Conservation (phyloP, 2,888 invertebrate genomes). For the Melanargia galathea region DNA sequence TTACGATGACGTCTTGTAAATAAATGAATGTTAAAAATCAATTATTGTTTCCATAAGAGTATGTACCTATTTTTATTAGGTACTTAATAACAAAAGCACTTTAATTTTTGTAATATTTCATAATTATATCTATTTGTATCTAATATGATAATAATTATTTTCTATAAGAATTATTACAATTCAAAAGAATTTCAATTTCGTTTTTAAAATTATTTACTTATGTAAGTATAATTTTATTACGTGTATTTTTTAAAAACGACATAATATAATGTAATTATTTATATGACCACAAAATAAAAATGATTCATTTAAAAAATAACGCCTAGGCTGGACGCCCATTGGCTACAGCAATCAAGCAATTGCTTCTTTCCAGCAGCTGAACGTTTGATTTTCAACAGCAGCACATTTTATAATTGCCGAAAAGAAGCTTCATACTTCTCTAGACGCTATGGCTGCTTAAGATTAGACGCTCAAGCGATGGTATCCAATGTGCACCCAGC, state of each 20-base stretch:
- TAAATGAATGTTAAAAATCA: not conserved
- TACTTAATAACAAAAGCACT: not conserved
- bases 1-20: not conserved
- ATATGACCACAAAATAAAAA: not conserved
- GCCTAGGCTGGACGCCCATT: no score
- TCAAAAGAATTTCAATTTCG: not conserved
- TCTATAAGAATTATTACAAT: not conserved
- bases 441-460: no score
- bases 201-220: not conserved
- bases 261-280: not conserved
- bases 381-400: no score
- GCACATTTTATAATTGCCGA: no score
- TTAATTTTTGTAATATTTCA: not conserved
- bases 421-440: no score
- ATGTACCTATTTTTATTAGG: constrained; percentile 3
- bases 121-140: not conserved
- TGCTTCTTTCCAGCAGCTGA: no score
- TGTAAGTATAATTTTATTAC: not conserved
- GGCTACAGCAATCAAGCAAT: no score
- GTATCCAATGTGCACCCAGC: no score
- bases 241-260: not conserved
- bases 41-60: not conserved
- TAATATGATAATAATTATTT: not conserved
- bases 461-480: no score
- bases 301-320: no score